Evolutionary conservation across 2,797 vertebrate genomes (phyloP).

Genomic region (Chlorospingus semifuscus): DNA sequence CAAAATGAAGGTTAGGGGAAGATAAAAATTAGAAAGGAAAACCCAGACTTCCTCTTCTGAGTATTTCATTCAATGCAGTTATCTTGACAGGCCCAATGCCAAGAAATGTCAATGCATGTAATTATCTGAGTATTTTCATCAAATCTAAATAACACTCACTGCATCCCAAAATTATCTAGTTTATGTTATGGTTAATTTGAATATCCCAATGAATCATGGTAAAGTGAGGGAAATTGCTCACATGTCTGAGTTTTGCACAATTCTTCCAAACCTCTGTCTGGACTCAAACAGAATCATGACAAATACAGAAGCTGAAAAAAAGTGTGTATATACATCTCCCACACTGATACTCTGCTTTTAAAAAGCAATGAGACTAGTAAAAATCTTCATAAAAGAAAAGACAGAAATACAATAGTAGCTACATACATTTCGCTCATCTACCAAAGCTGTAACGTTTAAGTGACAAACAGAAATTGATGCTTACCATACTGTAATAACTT

Average conservation of each 20-base stretch:
- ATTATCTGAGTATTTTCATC: not conserved
- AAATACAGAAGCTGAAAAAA: not conserved
- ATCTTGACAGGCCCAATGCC: not conserved
- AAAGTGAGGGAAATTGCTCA: not conserved
- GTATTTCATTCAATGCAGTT: not conserved
- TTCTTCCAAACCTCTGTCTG: not conserved
- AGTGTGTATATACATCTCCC: not conserved
- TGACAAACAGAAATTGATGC: not conserved
- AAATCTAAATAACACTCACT: not conserved
- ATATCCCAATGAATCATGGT: not conserved
- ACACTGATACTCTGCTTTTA: not conserved
- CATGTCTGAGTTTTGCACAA: not conserved
- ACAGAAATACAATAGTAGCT: not conserved
- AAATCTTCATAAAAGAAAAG: not conserved
- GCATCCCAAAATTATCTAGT: not conserved
- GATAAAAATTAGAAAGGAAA: not conserved
- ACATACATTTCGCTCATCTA: not conserved
- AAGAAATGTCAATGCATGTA: not conserved
- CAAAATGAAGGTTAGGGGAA: not conserved
- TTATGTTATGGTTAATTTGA: not conserved
- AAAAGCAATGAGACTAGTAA: not conserved
- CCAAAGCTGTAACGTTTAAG: not conserved
- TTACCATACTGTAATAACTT: conserved; percentile 61
- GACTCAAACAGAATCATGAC: not conserved
- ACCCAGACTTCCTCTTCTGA: not conserved